Evolutionary conservation across 2,888 invertebrate genomes (phyloP), one percentile per base, ranked within the genome.

Genomic region (Erynnis tages): DNA sequence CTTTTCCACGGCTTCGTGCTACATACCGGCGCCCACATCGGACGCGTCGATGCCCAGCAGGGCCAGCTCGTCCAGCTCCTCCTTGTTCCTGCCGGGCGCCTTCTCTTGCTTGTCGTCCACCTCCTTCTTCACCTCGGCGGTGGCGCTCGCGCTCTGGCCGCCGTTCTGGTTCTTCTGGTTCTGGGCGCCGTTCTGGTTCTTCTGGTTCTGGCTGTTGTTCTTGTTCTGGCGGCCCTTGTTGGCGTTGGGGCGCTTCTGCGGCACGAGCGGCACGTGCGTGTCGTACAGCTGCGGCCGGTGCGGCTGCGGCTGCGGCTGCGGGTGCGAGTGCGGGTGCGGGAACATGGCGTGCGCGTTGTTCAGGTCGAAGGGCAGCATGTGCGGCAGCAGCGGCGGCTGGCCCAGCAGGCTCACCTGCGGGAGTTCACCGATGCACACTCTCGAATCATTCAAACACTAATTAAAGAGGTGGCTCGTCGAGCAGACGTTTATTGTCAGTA

Each of bases 31-130:
- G 4, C 93, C 93, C 60, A 92, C 92, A 71, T 97, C 96, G 23
- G 93, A 93, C 4, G 94, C 95, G 70, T 96, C 96, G 44, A 96
- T 96, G 0, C 97, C 97, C 45, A 97, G 86, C 94, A 97, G 93
- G 2, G 94, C 94, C 54, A 96, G 79, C 65, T 97, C 96, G 53
- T 95, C 94, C 63, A 90, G 79, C 65, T 91, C 93, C 70, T 81
- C 90, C 77, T 72, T 89, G 79, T 87, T 85, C 77, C 72, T 73
- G 66, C 69, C 49, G 63, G 69, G 54, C 0, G 59, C 63, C 17
- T 17, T 34, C 19, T 37, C 0, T 10, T 46, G 32, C 37, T 48
- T 17, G 7, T 29, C 34, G 5, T 6, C 14, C 2, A 8, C 45
- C 48, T 53, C 27, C 53, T 35, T 35, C 13, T 40, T 40, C 3